Evolutionary conservation across 2,113 vertebrate species (phyloP), one percentile per base, ranked within the genome.

Genomic region (Pelusios castaneus): DNA sequence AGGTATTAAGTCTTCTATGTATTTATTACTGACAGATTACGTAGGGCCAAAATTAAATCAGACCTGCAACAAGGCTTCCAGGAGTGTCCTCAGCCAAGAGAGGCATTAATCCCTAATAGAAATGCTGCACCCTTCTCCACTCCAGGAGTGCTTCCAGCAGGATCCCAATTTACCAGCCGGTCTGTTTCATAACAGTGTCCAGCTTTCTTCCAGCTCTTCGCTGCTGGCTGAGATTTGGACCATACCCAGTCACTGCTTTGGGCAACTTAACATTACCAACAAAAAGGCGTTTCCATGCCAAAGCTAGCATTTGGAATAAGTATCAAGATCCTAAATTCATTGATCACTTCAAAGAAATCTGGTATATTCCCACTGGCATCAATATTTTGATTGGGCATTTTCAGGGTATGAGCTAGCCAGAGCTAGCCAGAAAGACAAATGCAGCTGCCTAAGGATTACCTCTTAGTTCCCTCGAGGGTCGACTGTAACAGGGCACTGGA

Each of bases 1-100:
- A 94, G 93, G 92, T 79, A 80, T 84, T 80, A 94, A 97, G 85
- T 60, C 90, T 93, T 94, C 86, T 93, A 41, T 2, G 2, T 82
- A 82, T 94, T 94, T 95, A 93, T 93, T 87, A 92, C 80, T 38
- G 70, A 67, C n/a, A 84, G 87, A 92, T 91, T 56, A 90, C 83
- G 82, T 78, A 97, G 93, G 0, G 4, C 83, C 79, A 0, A 0
- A 88, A 97, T 97, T 94, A 97, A 96, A 95, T 96, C 97, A 96
- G 90, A 90, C 31, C 78, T 83, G 95, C 91, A 95, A 96, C 75
- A 96, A 0, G 80, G 95, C 11, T 43, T 24, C 45, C 89, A 95
- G 70, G 81, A 96, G 82, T 91, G 96, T 91, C 86, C 89, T 89
- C 89, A 96, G 89, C 93, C 92, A 96, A 94, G 79, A 86, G n/a